phyloP scores from a whole-genome alignment of 2,888 invertebrate genomes.

The Tachystola acroxantha region DNA sequence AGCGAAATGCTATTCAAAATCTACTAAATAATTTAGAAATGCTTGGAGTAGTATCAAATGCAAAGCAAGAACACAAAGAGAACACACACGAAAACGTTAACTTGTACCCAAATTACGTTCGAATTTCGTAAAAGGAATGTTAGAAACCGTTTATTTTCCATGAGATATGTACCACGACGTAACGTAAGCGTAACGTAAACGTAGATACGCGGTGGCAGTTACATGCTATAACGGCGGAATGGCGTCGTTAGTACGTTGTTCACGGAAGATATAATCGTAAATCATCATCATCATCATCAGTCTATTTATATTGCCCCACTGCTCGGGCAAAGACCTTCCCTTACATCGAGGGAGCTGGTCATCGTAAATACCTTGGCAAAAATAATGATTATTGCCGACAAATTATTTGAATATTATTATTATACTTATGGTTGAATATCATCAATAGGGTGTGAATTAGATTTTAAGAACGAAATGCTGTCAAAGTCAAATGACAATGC shows the following conservation, averaged over 20 bases:
- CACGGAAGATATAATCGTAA: slow-evolving; percentile 29
- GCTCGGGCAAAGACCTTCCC: too few relatives aligned
- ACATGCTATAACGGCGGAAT: slow-evolving; percentile 28
- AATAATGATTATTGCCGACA: neutral
- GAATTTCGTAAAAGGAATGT: slow-evolving; percentile 16
- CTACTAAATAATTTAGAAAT: too few relatives aligned
- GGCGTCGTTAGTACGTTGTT: slow-evolving; percentile 30
- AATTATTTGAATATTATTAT: neutral
- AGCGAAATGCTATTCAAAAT: too few relatives aligned
- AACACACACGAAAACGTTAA: slow-evolving; percentile 3
- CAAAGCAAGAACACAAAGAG: neutral
- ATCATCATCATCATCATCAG: too few relatives aligned
- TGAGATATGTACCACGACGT: slow-evolving; percentile 20
- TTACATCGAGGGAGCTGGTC: too few relatives aligned
- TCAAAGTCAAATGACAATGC: too few relatives aligned
- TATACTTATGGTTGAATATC: neutral
- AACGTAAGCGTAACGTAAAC: slow-evolving; percentile 2
- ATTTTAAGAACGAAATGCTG: too few relatives aligned
- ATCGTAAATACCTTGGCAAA: slow-evolving; percentile 25
- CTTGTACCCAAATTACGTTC: slow-evolving; percentile 9
- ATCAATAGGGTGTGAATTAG: neutral
- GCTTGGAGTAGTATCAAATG: too few relatives aligned
- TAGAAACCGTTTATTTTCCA: slow-evolving; percentile 24
- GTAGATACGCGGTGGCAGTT: slow-evolving; percentile 12
- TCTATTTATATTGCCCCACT: too few relatives aligned